Conservation (phyloP, 2,113 vertebrate genomes). For the Rhineura floridana region DNA sequence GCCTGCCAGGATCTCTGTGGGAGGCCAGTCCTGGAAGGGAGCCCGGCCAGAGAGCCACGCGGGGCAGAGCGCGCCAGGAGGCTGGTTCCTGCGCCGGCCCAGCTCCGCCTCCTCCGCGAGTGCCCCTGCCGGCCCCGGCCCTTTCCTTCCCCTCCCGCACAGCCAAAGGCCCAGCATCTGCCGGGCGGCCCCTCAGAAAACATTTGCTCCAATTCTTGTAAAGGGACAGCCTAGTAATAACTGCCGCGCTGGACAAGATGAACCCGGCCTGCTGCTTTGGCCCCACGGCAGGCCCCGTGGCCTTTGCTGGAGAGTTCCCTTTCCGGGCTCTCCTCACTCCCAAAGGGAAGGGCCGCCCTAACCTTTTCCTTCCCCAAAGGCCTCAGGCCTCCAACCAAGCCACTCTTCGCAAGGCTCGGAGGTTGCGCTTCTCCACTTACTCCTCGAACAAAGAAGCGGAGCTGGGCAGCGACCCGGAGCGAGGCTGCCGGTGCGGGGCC, state of each 20-base stretch:
- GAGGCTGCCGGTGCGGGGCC: conserved; percentile 2
- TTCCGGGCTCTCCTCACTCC: background rate
- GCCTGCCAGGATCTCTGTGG: no score
- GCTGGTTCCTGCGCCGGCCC: background rate
- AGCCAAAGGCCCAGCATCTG: background rate
- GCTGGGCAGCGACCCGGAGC: background rate
- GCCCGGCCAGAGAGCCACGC: no score
- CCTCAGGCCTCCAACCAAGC: background rate
- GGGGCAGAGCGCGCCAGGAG: no score
- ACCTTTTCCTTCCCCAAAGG: background rate
- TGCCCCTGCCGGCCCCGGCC: background rate
- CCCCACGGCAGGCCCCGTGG: no score
- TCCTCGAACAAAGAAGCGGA: conserved; percentile 53
- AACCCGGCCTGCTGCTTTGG: no score
- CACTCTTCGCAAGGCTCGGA: background rate
- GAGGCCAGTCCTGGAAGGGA: no score
- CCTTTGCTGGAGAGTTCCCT: no score
- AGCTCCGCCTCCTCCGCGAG: background rate
- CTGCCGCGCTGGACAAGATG: no score
- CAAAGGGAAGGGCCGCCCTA: background rate
- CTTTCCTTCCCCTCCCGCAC: background rate
- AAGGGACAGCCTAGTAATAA: no score
- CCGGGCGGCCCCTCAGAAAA: background rate
- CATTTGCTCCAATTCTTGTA: rapidly evolving
- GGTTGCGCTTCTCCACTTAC: conserved; percentile 67